phyloP scores from a whole-genome alignment of 2,113 vertebrate species.

The Carassius auratus region DNA sequence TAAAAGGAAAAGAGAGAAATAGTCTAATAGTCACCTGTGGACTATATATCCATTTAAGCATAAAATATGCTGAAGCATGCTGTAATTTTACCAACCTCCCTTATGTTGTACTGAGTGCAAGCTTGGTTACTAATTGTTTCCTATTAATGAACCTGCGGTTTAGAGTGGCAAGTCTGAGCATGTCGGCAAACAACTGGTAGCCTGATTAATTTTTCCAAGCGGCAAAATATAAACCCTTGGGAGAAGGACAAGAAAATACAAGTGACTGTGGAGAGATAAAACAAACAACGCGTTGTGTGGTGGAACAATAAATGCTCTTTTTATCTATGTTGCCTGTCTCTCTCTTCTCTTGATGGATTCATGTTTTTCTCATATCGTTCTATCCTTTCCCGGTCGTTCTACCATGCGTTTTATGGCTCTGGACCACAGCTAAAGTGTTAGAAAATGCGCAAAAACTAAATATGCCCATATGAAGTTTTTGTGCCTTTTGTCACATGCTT shows the following conservation, averaged over 20 bases:
- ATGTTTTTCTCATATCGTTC: background rate
- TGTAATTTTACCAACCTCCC: background rate
- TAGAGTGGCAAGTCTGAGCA: conserved; percentile 40
- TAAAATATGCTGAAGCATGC: background rate
- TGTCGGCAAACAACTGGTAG: conserved; percentile 22
- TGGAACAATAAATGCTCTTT: background rate
- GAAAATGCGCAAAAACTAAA: no score
- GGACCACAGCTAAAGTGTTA: background rate
- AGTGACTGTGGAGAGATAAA: background rate
- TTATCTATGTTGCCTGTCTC: background rate
- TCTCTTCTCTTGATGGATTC: background rate
- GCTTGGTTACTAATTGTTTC: conserved; percentile 31
- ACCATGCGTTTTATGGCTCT: background rate
- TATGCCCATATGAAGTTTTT: background rate
- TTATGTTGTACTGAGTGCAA: background rate
- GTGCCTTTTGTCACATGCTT: background rate
- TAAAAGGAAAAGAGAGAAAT: background rate
- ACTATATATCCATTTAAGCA: background rate
- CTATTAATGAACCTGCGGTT: conserved; percentile 31
- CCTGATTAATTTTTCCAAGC: conserved; percentile 18
- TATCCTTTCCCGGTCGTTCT: background rate
- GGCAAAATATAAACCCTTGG: conserved; percentile 24
- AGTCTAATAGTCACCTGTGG: no score
- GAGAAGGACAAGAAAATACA: background rate
- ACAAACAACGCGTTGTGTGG: background rate